Evolutionary conservation across 2,888 invertebrate genomes (phyloP), one percentile per base, ranked within the genome.

Genomic region (Cantharis rustica): DNA sequence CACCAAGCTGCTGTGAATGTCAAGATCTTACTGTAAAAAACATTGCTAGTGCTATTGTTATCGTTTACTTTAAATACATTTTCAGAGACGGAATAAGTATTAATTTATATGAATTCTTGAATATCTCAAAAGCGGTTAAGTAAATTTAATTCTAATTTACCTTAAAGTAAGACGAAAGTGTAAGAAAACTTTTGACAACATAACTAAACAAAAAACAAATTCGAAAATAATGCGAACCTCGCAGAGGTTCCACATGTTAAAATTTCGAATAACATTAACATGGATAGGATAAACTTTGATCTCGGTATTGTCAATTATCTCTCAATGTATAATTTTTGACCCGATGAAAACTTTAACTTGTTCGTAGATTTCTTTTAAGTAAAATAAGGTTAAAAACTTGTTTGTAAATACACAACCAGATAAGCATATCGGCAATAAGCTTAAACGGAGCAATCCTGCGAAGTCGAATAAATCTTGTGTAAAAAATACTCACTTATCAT

Each of bases 401-500:
- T 47, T 47, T n/a, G n/a, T 47, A 47, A n/a, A 47, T 47, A 47
- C n/a, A 47, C 0, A 47, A n/a, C n/a, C 47, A 47, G 47, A 47
- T 47, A 47, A 47, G 47, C n/a, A n/a, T 47, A 47, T 27, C 27
- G 0, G 11, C 11, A 27, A 23, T 23, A 23, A 23, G 7, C 23
- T 23, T 23, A 23, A 23, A 23, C 23, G 5, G 11, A 11, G 11
- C 2, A 27, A 27, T 20, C 61, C 61, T 61, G 16, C 0, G 10
- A 17, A 13, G 13, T 20, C 15, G 17, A 13, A 16, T 61, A 61
- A 31, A 70, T n/a, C 13, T 17, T 71, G 61, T 17, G 20, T 7
- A 26, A 82, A 64, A 47, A 11, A n/a, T 68, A 89, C 90, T 89
- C 80, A 90, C 90, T 90, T 90, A 81, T 90, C 90, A 85, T 85